phyloP scores from a whole-genome alignment of 1,140 invertebrate species.

The Drosophila watanabei region DNA sequence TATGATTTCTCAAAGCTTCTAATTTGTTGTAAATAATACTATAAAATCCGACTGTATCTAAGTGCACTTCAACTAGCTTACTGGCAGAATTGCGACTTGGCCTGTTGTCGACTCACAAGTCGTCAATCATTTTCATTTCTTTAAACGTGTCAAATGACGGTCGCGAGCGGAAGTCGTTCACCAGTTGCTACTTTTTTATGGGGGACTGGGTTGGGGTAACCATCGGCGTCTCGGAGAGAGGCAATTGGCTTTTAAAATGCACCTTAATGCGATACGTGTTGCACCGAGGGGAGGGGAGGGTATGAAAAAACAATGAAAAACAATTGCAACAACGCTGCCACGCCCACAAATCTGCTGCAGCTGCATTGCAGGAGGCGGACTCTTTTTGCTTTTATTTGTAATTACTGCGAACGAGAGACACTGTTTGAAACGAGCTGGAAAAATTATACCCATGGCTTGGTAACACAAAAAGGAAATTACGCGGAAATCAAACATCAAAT shows the following conservation, averaged over 20 bases:
- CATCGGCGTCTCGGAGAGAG: conserved; percentile 8
- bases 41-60: not conserved
- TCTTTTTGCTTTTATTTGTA: conserved; percentile 27
- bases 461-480: conserved; percentile 57
- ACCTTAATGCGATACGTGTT: conserved; percentile 54
- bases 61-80: conserved; percentile 2
- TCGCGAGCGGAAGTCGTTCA: conserved; percentile 67
- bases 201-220: conserved; percentile 29
- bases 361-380: conserved; percentile 24
- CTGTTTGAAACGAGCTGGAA: conserved; percentile 28
- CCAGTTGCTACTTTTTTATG: conserved; percentile 55
- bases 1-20: too few species aligned
- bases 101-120: conserved; percentile 40
- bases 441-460: conserved; percentile 31
- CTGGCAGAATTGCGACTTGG: conserved; percentile 22
- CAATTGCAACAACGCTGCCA: conserved; percentile 39
- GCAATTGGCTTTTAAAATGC: conserved; percentile 48
- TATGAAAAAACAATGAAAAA: conserved; percentile 9
- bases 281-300: conserved; percentile 8
- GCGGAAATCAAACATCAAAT: conserved; percentile 65
- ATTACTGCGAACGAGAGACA: conserved; percentile 47
- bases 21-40: not conserved
- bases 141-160: conserved; percentile 75
- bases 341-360: conserved; percentile 38
- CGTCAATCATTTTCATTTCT: conserved; percentile 77